Evolutionary conservation across 1,140 invertebrate genomes (phyloP).

Genomic region (Armadillidium nasatum): DNA sequence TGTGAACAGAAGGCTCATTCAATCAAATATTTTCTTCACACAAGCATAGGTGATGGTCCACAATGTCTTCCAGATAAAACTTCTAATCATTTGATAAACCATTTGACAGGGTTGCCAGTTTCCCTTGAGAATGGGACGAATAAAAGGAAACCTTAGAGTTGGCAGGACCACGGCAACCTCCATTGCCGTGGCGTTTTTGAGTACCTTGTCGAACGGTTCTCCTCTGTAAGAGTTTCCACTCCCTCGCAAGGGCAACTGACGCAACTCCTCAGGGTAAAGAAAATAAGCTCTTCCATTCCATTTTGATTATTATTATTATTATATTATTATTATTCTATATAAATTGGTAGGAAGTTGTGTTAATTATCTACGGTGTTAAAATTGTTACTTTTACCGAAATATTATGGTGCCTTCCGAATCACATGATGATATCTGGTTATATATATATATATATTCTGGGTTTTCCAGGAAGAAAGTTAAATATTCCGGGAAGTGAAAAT

Average conservation of each 20-base stretch:
- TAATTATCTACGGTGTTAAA: too few relatives aligned
- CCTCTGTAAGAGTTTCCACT: not conserved
- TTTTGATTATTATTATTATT: not conserved
- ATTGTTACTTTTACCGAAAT: too few relatives aligned
- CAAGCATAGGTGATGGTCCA: not conserved
- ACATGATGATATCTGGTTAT: too few relatives aligned
- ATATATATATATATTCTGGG: too few relatives aligned
- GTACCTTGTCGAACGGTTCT: not conserved
- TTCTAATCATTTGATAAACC: not conserved
- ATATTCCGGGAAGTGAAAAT: too few relatives aligned
- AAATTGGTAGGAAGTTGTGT: too few relatives aligned
- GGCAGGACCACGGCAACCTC: not conserved
- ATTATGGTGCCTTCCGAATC: too few relatives aligned
- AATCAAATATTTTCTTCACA: conserved; percentile 31
- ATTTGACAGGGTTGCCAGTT: not conserved
- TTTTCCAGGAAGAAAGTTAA: too few relatives aligned
- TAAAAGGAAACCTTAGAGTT: not conserved
- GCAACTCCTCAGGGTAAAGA: not conserved
- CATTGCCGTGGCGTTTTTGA: not conserved
- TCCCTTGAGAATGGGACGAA: not conserved
- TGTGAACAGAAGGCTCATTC: not conserved
- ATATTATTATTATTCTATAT: too few relatives aligned
- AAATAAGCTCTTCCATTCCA: not conserved
- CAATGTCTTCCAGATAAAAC: not conserved
- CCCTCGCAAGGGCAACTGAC: not conserved